Base-by-base conservation (phyloP, 2,888 invertebrate species). In the Hermaeophaga mercurialis region DNA sequence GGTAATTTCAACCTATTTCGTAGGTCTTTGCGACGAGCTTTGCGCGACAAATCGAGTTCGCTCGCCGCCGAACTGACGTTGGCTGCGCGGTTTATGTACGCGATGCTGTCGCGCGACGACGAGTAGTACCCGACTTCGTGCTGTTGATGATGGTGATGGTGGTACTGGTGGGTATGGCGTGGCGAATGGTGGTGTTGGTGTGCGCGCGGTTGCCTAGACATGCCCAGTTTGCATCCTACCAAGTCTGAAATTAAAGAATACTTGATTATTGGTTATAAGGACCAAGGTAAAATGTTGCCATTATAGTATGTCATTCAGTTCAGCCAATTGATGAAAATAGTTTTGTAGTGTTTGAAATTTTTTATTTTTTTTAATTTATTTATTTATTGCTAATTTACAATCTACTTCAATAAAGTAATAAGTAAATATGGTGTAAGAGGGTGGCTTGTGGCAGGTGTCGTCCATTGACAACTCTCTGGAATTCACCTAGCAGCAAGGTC, bases 201-300 rank as follows among this genome's bases (percentile, higher is more conserved):
- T 82, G 81, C 75, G 81, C 65, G 69, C 49, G 71, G 68, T 48
- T 67, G 66, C 66, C 73, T 77, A 70, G 76, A 75, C 81, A 87
- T 85, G 71, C 89, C 88, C 82, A 90, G 85, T 78, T 90, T 89
- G 78, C 88, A 89, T 77, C 89, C 88, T 79, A 90, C 88, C 78
- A 92, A 82, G 79, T 88, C 87, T 88, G 79, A 75, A 74, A 48
- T 15, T 41, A 41, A 50, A 47, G 1, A 41, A 41, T n/a, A n/a
- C n/a, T n/a, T n/a, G n/a, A n/a, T n/a, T n/a, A n/a, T n/a, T n/a
- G n/a, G n/a, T n/a, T n/a, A n/a, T n/a, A n/a, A n/a, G n/a, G n/a
- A n/a, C n/a, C n/a, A n/a, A n/a, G n/a, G n/a, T n/a, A n/a, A n/a
- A n/a, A n/a, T n/a, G n/a, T n/a, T n/a, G n/a, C n/a, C n/a, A n/a